Conservation (phyloP, 2,113 vertebrate species). For the Dasyornis broadbenti region DNA sequence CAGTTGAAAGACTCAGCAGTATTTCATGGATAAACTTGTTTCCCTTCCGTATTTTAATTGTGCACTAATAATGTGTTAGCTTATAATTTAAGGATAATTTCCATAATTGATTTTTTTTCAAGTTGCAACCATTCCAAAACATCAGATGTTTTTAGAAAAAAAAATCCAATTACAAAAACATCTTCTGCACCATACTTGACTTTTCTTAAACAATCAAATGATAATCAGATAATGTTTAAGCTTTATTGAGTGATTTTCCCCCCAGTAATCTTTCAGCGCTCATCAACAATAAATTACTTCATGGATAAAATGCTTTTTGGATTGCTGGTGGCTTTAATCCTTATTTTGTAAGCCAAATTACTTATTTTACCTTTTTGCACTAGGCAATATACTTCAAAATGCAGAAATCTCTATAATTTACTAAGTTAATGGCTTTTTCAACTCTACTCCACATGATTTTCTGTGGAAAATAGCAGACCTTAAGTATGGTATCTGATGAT, state of each 20-base stretch:
- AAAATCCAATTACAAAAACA: background rate
- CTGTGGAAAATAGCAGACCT: background rate
- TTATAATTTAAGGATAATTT: background rate
- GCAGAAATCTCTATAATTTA: background rate
- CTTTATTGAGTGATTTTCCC: background rate
- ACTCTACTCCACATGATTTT: background rate
- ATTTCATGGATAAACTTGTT: background rate
- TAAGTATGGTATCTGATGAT: background rate
- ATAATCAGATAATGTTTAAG: conserved; percentile 20
- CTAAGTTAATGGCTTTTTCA: background rate
- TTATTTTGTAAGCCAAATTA: background rate
- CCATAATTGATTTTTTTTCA: background rate
- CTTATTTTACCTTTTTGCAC: background rate
- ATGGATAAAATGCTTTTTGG: background rate
- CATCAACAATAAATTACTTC: background rate
- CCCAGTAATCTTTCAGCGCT: background rate
- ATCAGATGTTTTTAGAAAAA: background rate
- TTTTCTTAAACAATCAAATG: background rate
- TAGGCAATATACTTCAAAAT: background rate
- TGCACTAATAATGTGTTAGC: background rate
- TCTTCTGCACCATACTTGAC: background rate
- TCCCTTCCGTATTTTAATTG: background rate
- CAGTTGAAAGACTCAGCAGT: background rate
- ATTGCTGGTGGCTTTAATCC: background rate
- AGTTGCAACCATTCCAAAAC: background rate